A percentile compares a stretch with the other conserved stretches of the same genome.
Evolutionary conservation across 1,140 invertebrate genomes (phyloP).

Genomic region (Pentalonia nigronervosa): DNA sequence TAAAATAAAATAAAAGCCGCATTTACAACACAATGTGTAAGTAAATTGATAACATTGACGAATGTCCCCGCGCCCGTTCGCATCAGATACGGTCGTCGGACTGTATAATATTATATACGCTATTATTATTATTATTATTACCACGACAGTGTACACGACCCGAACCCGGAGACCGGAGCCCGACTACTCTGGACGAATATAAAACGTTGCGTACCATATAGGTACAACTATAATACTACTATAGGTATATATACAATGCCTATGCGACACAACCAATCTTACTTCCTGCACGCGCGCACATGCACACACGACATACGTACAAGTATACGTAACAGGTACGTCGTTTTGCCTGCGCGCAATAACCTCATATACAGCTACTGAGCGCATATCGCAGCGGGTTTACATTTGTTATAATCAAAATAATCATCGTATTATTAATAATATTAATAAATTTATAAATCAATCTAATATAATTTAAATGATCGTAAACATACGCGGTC

Average conservation of each 20-base stretch:
- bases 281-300: not conserved
- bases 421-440: too few species aligned
- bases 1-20: constrained; percentile 1
- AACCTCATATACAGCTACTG: too few species aligned
- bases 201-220: not conserved
- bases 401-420: too few species aligned
- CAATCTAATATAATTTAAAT: too few species aligned
- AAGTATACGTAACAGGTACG: too few species aligned
- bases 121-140: not conserved
- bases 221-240: not conserved
- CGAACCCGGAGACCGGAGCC: not conserved
- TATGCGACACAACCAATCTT: not conserved
- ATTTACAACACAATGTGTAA: constrained; percentile 48
- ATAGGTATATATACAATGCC: not conserved
- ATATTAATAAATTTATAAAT: too few species aligned
- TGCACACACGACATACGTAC: too few species aligned
- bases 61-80: not conserved
- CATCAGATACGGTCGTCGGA: constrained; percentile 34
- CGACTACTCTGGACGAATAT: not conserved
- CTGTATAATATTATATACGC: not conserved
- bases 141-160: not conserved
- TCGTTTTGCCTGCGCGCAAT: too few species aligned
- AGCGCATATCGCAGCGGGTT: too few species aligned
- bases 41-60: constrained; percentile 53
- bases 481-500: too few species aligned